These are phyloP conservation scores for Drosophila baimaii DNA, from an alignment of 1,140 invertebrate genomes.

Conservation along the genomic window DNA sequence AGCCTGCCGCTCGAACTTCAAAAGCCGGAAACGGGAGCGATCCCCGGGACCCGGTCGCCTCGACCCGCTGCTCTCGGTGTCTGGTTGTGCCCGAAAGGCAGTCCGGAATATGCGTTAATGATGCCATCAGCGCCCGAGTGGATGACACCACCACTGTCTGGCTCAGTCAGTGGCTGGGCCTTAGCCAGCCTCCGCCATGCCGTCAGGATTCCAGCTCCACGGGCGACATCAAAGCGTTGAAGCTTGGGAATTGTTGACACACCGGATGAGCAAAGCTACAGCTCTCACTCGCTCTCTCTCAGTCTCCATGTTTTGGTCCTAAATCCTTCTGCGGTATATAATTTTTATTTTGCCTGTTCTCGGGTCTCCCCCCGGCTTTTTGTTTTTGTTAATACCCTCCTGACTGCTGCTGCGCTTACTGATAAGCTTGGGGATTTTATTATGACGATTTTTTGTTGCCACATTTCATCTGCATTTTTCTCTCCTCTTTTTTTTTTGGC, in stretches of 20 bases:
- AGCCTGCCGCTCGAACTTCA: conserved; percentile 77
- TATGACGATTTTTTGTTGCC: conserved; percentile 59
- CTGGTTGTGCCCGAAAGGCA: conserved; percentile 61
- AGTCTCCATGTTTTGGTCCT: conserved; percentile 9
- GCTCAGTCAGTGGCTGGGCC: conserved; percentile 76
- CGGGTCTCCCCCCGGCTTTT: conserved; percentile 16
- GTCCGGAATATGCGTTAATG: conserved; percentile 76
- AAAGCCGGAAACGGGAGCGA: conserved; percentile 72
- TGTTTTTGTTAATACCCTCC: conserved; percentile 61
- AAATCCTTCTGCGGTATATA: conserved; percentile 44
- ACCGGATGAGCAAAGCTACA: conserved; percentile 73
- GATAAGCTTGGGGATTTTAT: conserved; percentile 79
- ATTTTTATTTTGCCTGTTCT: conserved; percentile 22
- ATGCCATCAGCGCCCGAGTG: conserved; percentile 72
- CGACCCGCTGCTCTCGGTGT: conserved; percentile 6
- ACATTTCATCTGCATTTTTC: conserved; percentile 38
- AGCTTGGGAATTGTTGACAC: conserved; percentile 83
- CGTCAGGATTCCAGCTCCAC: not conserved
- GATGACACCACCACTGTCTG: conserved; percentile 70
- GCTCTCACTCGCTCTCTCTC: conserved; percentile 19
- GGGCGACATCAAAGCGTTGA: conserved; percentile 80
- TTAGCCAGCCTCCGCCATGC: conserved; percentile 21
- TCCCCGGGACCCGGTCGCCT: conserved; percentile 5
- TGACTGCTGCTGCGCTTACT: conserved; percentile 66
- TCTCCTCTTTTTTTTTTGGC: conserved; percentile 33